Base-by-base conservation (phyloP, 2,888 invertebrate species). In the Coremacera marginata region DNA sequence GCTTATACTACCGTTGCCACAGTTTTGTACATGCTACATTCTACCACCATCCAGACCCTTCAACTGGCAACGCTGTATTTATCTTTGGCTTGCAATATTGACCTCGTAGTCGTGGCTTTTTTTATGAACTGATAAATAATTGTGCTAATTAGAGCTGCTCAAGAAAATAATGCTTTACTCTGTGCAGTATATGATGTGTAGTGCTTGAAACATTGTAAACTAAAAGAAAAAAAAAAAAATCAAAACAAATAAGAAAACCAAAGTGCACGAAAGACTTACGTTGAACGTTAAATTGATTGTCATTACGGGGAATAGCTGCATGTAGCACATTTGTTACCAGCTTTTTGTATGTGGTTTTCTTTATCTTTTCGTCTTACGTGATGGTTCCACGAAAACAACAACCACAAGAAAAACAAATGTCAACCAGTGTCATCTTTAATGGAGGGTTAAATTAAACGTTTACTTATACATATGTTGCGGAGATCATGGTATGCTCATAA, bases 61-160 rank as follows among this genome's bases (percentile, higher is more conserved):
- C 2, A 3, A 11, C 11, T 7, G 14, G 44, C 44, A 65, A 19
- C 37, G 14, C 37, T 19, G n/a, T 67, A 19, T 67, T 14, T 8
- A 67, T 67, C 22, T 22, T 9, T 44, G 22, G 3, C 37, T 8
- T n/a, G 70, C 34, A n/a, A 9, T 8, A 14, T 44, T 67, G 34
- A 57, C 7, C 70, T 70, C 55, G 19, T 68, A n/a, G 44, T 49
- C 51, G 68, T 51, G 44, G 49, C 37, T 67, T 19, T 68, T 60
- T 67, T 73, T 51, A 75, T 31, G 73, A 63, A 60, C 67, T 75
- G 78, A 75, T 78, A 78, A 78, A 75, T 75, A 75, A 75, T 70
- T 37, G 75, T 44, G 78, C 78, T 78, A 78, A 78, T 78, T 78
- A 67, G 60, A 75, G 75, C 51, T 65, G 60, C 22, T 62, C 55